These are phyloP conservation scores for Coregonus suidteri DNA, from an alignment of 2,797 vertebrate species.

Conservation along the genomic window DNA sequence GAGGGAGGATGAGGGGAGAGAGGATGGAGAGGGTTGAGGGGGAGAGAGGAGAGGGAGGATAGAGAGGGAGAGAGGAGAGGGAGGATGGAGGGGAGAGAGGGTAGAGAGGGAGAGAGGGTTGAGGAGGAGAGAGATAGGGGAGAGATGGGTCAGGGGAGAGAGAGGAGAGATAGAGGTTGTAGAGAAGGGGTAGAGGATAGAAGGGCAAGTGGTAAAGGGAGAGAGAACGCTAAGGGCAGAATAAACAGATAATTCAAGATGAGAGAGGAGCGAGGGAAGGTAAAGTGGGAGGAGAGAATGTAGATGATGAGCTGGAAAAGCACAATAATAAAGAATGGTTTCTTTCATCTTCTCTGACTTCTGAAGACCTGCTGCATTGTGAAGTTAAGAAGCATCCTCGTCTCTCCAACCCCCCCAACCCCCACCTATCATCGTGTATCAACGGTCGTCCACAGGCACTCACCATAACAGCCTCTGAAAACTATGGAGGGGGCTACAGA, in stretches of 20 bases:
- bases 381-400: constrained; percentile 35
- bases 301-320: constrained; percentile 47
- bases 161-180: no score
- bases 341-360: constrained; percentile 67
- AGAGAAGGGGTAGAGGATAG: background rate
- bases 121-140: no score
- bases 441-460: background rate
- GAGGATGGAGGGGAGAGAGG: background rate
- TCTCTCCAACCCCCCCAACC: constrained; percentile 29
- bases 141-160: no score
- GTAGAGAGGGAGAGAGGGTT: background rate
- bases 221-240: constrained; percentile 17
- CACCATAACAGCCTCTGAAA: background rate
- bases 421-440: constrained; percentile 28
- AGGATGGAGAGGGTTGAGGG: background rate
- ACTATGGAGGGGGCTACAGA: background rate
- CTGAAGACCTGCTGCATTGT: constrained; percentile 45
- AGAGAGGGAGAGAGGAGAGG: background rate
- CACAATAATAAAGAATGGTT: background rate
- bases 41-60: background rate
- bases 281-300: constrained; percentile 48
- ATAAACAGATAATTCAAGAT: constrained; percentile 54
- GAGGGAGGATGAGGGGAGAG: background rate
- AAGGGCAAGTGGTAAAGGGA: background rate
- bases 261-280: constrained; percentile 44